These are phyloP conservation scores for Capreolus pygargus DNA, from an alignment of 2,113 vertebrate genomes.

Conservation along the genomic window DNA sequence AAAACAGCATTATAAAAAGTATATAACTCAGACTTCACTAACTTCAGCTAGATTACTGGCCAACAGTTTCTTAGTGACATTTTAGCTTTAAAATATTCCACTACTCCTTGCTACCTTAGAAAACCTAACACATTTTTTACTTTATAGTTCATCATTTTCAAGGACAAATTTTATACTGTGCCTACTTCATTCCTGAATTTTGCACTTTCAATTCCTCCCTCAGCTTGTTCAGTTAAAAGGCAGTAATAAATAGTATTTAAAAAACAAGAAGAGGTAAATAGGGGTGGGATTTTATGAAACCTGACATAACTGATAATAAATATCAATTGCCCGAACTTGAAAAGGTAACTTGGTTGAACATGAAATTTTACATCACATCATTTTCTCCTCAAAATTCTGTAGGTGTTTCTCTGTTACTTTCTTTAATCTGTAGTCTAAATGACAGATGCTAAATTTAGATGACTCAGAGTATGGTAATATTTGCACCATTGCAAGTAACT, in stretches of 20 bases:
- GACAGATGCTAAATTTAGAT: neutral
- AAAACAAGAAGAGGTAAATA: neutral
- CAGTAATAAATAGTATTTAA: neutral
- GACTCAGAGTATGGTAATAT: neutral
- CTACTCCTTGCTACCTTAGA: neutral
- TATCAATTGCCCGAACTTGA: neutral
- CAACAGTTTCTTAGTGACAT: neutral
- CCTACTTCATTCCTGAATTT: slow-evolving; percentile 2
- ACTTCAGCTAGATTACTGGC: neutral
- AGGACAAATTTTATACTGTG: neutral
- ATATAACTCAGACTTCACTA: neutral
- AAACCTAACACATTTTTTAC: neutral
- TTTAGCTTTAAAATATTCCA: neutral
- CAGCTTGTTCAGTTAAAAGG: neutral
- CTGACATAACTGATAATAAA: neutral
- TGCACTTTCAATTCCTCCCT: neutral
- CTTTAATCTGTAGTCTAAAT: neutral
- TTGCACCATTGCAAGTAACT: neutral
- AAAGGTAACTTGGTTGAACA: neutral
- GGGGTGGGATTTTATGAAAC: neutral
- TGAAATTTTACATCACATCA: neutral
- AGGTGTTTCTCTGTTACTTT: neutral
- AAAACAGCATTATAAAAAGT: neutral
- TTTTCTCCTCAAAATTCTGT: slow-evolving; percentile 2
- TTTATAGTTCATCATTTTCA: neutral